Percentiles rank a stretch among this genome's conserved stretches.
These are phyloP conservation scores for Drosophila takahashii DNA, from an alignment of 1,140 invertebrate genomes.

Conservation along the genomic window DNA sequence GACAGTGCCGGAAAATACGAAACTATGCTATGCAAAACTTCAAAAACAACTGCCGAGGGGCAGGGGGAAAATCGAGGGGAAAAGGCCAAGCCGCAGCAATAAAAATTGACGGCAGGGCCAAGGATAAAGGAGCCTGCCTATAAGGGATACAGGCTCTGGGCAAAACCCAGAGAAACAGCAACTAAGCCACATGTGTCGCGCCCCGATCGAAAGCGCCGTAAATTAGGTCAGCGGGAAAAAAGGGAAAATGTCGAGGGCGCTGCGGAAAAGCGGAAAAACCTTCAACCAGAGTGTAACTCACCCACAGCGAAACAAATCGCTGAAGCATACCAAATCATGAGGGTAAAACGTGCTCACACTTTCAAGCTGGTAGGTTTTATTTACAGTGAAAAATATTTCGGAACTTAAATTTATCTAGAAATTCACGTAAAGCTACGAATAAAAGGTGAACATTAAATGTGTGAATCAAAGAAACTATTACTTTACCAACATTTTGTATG, in stretches of 20 bases:
- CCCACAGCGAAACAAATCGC: conserved; percentile 65
- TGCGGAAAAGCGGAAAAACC: conserved; percentile 24
- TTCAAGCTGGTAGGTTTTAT: conserved; percentile 5
- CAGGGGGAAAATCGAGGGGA: not conserved
- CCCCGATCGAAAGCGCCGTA: conserved; percentile 76
- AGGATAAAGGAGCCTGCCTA: conserved; percentile 58
- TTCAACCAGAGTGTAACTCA: conserved; percentile 41
- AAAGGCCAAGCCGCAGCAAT: conserved; percentile 62
- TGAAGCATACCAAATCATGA: conserved; percentile 70
- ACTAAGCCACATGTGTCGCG: conserved; percentile 67
- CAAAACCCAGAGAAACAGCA: conserved; percentile 25
- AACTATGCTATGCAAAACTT: conserved; percentile 75
- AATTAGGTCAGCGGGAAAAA: conserved; percentile 70
- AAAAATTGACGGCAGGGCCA: conserved; percentile 63
- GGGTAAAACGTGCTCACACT: conserved; percentile 61
- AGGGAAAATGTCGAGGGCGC: conserved; percentile 9
- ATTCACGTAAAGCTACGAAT: too few species aligned
- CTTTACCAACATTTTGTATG: too few species aligned
- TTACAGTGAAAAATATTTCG: conserved; percentile 1
- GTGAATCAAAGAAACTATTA: too few species aligned
- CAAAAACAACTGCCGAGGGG: conserved; percentile 55
- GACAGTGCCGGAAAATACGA: conserved; percentile 32
- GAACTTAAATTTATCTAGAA: not conserved
- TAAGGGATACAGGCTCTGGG: conserved; percentile 19
- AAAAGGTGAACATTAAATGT: too few species aligned